Evolutionary conservation across 2,797 vertebrate genomes (phyloP).

Genomic region (Salarias fasciatus): DNA sequence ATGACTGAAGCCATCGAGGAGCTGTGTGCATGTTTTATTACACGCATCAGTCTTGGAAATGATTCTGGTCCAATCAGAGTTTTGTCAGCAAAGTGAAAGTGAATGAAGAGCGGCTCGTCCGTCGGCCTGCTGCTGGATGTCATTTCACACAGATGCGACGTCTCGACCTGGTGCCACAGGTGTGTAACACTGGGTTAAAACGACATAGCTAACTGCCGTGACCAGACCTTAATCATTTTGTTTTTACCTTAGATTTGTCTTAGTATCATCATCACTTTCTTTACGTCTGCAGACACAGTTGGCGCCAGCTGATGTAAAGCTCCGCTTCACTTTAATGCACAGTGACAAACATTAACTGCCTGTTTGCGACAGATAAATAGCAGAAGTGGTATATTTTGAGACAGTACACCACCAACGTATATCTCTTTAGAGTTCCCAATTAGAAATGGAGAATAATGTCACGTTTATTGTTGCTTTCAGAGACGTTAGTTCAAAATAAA

Average conservation of each 20-base stretch:
- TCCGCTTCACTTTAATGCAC: no score
- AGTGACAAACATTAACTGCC: neutral
- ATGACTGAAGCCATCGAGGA: neutral
- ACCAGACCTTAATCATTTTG: no score
- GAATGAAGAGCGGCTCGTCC: conserved; percentile 2
- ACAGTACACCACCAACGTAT: no score
- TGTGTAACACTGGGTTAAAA: conserved; percentile 14
- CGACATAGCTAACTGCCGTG: neutral
- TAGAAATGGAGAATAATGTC: no score
- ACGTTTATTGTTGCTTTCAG: no score
- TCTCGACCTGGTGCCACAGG: conserved; percentile 17
- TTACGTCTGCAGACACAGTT: no score
- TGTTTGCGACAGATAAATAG: neutral
- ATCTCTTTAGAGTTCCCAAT: no score
- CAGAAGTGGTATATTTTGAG: no score
- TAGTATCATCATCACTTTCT: no score
- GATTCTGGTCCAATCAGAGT: conserved; percentile 12
- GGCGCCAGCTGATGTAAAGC: no score
- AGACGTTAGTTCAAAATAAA: no score
- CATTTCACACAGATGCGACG: conserved; percentile 32
- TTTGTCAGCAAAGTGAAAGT: conserved; percentile 14
- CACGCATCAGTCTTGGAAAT: neutral
- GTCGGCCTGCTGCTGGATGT: neutral
- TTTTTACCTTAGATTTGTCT: no score
- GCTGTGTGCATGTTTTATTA: neutral